Evolutionary conservation across 2,113 vertebrate genomes (phyloP).

Genomic region (Leucosticte australis): DNA sequence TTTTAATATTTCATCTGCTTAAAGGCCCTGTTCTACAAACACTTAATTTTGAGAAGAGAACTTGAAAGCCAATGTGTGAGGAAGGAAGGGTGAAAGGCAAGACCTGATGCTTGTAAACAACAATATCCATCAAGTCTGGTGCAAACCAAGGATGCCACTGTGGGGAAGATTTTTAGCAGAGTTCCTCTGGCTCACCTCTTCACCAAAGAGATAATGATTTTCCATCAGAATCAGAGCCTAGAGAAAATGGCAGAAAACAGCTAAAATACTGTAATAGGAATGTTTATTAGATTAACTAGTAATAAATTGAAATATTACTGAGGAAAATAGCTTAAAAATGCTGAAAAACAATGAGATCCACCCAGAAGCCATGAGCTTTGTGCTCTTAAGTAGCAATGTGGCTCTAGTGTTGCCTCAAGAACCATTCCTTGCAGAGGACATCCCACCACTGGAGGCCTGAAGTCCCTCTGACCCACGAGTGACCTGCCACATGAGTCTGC

Average conservation of each 20-base stretch:
- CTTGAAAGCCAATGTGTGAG: not conserved
- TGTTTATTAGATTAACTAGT: not conserved
- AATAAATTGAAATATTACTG: not conserved
- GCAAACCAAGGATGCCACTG: not conserved
- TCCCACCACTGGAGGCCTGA: not conserved
- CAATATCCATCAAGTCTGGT: accelerated
- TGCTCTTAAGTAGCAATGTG: not conserved
- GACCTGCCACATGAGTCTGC: not conserved
- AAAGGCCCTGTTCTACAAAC: not conserved
- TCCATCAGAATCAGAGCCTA: not conserved
- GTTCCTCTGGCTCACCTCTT: not conserved
- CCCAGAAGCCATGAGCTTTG: not conserved
- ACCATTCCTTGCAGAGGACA: not conserved
- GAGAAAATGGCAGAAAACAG: not conserved
- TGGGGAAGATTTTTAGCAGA: not conserved
- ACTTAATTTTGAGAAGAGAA: not conserved
- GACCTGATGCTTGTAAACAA: not conserved
- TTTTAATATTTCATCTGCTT: slow-evolving; percentile 13
- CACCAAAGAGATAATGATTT: not conserved
- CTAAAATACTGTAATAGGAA: not conserved
- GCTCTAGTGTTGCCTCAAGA: not conserved
- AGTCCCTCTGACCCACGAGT: not conserved
- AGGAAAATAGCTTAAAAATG: not conserved
- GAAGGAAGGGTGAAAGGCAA: not conserved
- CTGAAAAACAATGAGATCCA: not conserved